phyloP scores from a whole-genome alignment of 2,113 vertebrate genomes.

The Melanerpes formicivorus region DNA sequence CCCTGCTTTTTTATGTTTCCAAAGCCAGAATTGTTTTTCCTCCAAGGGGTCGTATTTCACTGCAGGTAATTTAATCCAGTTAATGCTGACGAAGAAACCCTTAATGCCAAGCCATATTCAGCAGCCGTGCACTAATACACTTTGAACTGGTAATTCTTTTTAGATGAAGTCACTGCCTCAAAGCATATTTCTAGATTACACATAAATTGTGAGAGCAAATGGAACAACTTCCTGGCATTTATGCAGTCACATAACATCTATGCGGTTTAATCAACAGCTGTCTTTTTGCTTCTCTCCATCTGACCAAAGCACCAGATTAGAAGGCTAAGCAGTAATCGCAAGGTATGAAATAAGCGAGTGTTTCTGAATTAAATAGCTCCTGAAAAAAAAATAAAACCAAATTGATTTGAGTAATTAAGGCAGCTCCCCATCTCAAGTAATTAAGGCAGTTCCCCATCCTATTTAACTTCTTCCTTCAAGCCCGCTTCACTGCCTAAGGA shows the following conservation, averaged over 20 bases:
- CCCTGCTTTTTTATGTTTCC: neutral
- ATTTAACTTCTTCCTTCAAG: neutral
- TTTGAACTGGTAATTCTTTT: slow-evolving; percentile 37
- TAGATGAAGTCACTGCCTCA: slow-evolving; percentile 32
- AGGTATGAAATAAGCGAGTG: neutral
- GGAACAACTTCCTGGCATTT: slow-evolving; percentile 27
- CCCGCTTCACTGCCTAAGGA: slow-evolving; percentile 4
- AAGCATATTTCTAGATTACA: slow-evolving; percentile 41
- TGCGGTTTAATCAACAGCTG: slow-evolving; percentile 19
- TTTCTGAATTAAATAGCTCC: slow-evolving; percentile 7
- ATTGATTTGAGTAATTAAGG: neutral
- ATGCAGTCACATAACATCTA: slow-evolving; percentile 1
- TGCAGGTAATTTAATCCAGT: slow-evolving; percentile 52
- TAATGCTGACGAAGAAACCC: slow-evolving; percentile 35
- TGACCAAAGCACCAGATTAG: neutral
- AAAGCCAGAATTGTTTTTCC: neutral
- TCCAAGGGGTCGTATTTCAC: neutral
- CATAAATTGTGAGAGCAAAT: slow-evolving; percentile 38
- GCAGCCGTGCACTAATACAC: neutral
- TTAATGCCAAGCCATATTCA: slow-evolving; percentile 12
- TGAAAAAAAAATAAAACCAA: neutral
- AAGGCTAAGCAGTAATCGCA: slow-evolving; percentile 20
- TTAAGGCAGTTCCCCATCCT: no score
- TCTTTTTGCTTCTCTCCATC: slow-evolving; percentile 28
- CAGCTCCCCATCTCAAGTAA: neutral